Evolutionary conservation across 2,113 vertebrate genomes (phyloP), one percentile per base, ranked within the genome.

Genomic region (Gavia stellata): DNA sequence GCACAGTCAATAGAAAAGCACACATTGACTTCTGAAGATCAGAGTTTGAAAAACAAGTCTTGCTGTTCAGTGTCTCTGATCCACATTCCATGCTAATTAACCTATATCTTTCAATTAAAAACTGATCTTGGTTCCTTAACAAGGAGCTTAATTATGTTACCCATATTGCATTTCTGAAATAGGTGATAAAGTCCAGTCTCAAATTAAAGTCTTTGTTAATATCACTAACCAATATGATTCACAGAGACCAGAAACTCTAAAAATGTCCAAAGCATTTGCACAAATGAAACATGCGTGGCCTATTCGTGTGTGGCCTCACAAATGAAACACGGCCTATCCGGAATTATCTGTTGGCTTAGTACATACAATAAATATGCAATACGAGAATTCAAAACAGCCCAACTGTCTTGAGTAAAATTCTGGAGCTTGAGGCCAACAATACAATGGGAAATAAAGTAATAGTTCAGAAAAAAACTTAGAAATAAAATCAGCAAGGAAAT

Each of bases 81-180:
- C 83, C 66, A 94, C 52, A 86, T 84, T 96, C 45, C 21, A 24
- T 2, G 2, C 61, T 81, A 92, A 96, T 96, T 95, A 96, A 89
- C 77, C 91, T 94, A 56, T 52, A 84, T 96, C 40, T 90, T 92
- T 81, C 68, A 85, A 42, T 13, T 87, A 75, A 91, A 95, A 94
- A 8, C 50, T 81, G 56, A 78, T 16, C 78, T 87, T 81, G 14
- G 9, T 61, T 91, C 77, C 65, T 87, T 89, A 91, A 79, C 72
- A 71, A 71, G 94, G 44, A 89, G 47, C 38, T 62, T 92, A 96
- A 92, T 97, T 96, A 63, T 59, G 59, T 71, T 86, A 88, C 33
- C 50, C 93, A 47, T 33, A 83, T 83, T 88, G 14, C 44, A 58
- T 81, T 96, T 86, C 68, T 93, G 82, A 92, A 96, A 75, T 40